Evolutionary conservation across 1,140 invertebrate genomes (phyloP), one percentile per base, ranked within the genome.

Genomic region (Leucophenga varia): DNA sequence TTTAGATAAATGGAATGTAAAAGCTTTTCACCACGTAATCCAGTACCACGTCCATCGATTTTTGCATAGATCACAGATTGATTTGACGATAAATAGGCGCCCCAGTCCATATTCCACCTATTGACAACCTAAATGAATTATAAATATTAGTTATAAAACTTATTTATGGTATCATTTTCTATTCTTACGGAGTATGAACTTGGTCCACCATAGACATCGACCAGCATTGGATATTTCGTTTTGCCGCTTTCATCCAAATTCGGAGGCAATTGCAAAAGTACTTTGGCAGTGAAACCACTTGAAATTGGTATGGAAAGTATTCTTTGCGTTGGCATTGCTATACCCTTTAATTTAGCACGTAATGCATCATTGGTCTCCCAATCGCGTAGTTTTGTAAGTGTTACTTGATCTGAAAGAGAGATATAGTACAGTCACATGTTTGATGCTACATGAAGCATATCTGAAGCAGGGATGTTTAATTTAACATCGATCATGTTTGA

Each of bases 191-290:
- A 84, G 59, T 89, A 88, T 3, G 90, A 90, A 57, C 90, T 89
- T 21, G 95, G 95, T 19, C 94, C 94, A 8, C 88, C 93, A 76
- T 98, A 82, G 82, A 95, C 91, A 65, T 92, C 86, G 50, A 93
- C 84, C 1, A 95, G 76, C 78, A 95, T 81, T 0, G 95, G 93
- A 76, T 96, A 97, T 2, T 76, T 82, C 30, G 77, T 81, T 3
- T 78, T 74, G 19, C 84, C 85, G 47, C 70, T 78, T 6, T 81
- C 77, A 73, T 92, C 84, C 9, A 89, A 75, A 39, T 86, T 83
- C 0, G 88, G 88, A 1, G 91, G 91, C 41, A 93, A 72, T 60
- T 85, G 81, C n/a, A 94, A 73, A 28, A 70, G 43, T 17, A 73
- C 73, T 49, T 72, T 64, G 4, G 73, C 72, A 43, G 60, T 64